A percentile compares a stretch with the other conserved stretches of the same genome.
Conservation (phyloP, 2,888 invertebrate species). For the Drosophila monieri region DNA sequence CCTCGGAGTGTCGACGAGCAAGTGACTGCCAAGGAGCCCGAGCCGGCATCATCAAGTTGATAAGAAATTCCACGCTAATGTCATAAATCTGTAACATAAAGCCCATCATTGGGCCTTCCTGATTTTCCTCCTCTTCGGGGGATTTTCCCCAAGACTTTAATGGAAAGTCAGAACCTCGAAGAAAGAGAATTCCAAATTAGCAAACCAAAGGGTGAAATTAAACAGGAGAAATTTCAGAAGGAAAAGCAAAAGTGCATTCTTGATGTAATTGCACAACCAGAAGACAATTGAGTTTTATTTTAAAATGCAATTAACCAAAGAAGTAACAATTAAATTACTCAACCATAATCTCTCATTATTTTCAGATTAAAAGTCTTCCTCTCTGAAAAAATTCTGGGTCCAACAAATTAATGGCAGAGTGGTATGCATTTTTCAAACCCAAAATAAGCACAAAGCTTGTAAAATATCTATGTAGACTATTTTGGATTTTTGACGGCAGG, state of each 20-base stretch:
- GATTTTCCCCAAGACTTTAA: constrained; percentile 12
- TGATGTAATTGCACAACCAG: neutral
- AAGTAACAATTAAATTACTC: neutral
- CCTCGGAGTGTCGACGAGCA: constrained; percentile 28
- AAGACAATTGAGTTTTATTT: constrained; percentile 2
- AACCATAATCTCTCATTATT: neutral
- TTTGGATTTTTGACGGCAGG: no score
- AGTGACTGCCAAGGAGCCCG: constrained; percentile 6
- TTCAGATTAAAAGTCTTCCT: neutral
- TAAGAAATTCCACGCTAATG: constrained; percentile 45
- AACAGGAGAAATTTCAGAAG: neutral
- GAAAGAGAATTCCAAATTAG: constrained; percentile 33
- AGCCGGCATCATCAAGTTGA: constrained; percentile 31
- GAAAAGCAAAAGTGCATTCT: neutral
- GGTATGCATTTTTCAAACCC: no score
- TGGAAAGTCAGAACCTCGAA: constrained; percentile 6
- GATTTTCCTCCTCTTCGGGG: neutral
- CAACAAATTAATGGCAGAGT: no score
- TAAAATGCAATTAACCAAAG: neutral
- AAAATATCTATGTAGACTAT: no score
- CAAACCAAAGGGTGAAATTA: neutral
- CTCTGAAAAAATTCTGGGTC: no score
- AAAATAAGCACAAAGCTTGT: no score
- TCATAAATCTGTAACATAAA: constrained; percentile 49
- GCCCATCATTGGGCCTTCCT: constrained; percentile 9